Base-by-base conservation (phyloP, 2,113 vertebrate genomes). In the Thomomys bottae region DNA sequence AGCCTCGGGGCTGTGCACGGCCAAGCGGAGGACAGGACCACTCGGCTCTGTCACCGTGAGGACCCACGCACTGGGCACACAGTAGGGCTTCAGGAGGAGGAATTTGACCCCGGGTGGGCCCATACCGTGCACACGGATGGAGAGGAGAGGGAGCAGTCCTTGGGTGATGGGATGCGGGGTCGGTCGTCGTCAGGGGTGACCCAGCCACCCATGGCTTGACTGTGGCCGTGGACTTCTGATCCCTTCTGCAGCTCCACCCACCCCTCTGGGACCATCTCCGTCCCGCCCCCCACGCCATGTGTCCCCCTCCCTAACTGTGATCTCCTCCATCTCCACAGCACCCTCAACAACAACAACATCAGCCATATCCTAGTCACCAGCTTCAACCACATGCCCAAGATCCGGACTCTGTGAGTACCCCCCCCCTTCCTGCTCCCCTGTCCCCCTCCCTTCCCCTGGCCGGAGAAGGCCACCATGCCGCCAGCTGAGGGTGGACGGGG, bases 311-410 rank as follows among this genome's bases (percentile, higher is more conserved):
- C 36, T 32, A 45, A 0, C 96, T 77, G 78, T 90, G 93, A 7
- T 96, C 90, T 79, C 61, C 7, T 91, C 12, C 87, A 0, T 94
- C 93, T 85, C 95, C 63, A 17, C 96, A 99, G 99, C 94, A 99
- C 99, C 61, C 99, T 99, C 98, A 99, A 99, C 98, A 99, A 99
- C 95, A 99, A 99, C 98, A 99, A 99, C 98, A 99, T 99, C 97
- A 99, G 98, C 89, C 99, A 98, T 96, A 99, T 99, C 97, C 99
- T 99, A 28, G 98, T 99, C 94, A 99, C 99, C 97, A 99, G 99
- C 98, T 99, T 99, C 98, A 99, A 99, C 97, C 99, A 99, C 97
- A 99, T 99, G 99, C 99, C 99, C 30, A 99, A 99, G 98, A 98
- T 99, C 94, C 99, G 99, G 94, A 99, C 99, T 8, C 98, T 99